Evolutionary conservation across 2,797 vertebrate genomes (phyloP).

Genomic region (Sphenodon punctatus): DNA sequence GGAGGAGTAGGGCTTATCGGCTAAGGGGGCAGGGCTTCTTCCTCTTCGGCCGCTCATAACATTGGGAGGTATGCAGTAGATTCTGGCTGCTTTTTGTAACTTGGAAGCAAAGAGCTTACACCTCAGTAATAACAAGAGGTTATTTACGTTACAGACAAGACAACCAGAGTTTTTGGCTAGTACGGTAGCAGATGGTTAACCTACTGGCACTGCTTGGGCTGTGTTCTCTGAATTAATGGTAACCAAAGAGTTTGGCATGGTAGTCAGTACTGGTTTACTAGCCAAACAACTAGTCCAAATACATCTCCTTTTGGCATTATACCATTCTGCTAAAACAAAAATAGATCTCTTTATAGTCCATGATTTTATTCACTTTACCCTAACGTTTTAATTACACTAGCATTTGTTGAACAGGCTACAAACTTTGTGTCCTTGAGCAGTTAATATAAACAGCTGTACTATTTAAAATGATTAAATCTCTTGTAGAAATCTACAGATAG

Average conservation of each 20-base stretch:
- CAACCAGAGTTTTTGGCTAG: neutral
- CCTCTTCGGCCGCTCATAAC: no score
- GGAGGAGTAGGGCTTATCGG: no score
- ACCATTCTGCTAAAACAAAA: slow-evolving; percentile 1
- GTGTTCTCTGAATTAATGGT: neutral
- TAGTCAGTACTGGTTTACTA: neutral
- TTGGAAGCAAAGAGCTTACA: neutral
- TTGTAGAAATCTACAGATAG: neutral
- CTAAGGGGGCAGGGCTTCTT: no score
- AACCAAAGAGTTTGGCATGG: slow-evolving; percentile 2
- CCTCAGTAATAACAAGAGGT: neutral
- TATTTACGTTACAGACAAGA: neutral
- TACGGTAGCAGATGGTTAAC: neutral
- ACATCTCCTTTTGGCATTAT: neutral
- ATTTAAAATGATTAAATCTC: neutral
- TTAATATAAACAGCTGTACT: neutral
- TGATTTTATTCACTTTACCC: slow-evolving; percentile 17
- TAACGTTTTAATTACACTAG: neutral
- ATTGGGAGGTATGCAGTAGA: no score
- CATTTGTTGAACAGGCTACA: neutral
- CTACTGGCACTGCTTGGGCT: neutral
- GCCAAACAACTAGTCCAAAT: neutral
- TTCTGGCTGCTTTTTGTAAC: neutral
- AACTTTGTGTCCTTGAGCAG: neutral
- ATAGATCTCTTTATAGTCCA: neutral